phyloP scores from a whole-genome alignment of 2,797 vertebrate genomes.

The Macropus fuliginosus region DNA sequence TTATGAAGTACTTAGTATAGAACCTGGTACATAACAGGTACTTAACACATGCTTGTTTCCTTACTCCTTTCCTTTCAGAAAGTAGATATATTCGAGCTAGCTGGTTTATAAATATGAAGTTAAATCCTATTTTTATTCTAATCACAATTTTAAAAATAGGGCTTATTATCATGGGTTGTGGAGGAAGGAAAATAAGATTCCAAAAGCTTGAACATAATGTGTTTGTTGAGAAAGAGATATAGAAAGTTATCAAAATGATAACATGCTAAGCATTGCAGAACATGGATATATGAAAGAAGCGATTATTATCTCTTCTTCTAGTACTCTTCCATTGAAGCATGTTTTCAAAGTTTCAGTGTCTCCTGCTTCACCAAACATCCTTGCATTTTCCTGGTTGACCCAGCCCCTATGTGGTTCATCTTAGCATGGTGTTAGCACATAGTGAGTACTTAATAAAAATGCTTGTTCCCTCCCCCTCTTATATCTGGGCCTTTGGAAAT shows the following conservation, averaged over 20 bases:
- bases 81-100: not conserved
- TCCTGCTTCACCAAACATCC: not conserved
- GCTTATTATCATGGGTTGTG: not conserved
- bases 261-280: not conserved
- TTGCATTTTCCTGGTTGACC: not conserved
- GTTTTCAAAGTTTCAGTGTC: not conserved
- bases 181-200: not conserved
- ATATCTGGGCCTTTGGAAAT: not conserved
- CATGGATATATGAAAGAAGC: not conserved
- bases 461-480: not conserved
- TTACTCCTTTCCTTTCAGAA: not conserved
- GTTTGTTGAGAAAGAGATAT: not conserved
- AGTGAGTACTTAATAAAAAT: not conserved
- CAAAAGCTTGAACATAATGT: not conserved
- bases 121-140: not conserved
- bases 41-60: not conserved
- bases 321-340: not conserved
- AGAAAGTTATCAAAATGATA: not conserved
- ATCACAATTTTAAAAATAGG: not conserved
- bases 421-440: not conserved
- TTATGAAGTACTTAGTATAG: not conserved
- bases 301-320: not conserved
- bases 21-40: not conserved
- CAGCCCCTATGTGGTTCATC: not conserved
- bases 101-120: not conserved